Base-by-base conservation (phyloP, 2,888 invertebrate species). In the Falcaria lacertinaria region DNA sequence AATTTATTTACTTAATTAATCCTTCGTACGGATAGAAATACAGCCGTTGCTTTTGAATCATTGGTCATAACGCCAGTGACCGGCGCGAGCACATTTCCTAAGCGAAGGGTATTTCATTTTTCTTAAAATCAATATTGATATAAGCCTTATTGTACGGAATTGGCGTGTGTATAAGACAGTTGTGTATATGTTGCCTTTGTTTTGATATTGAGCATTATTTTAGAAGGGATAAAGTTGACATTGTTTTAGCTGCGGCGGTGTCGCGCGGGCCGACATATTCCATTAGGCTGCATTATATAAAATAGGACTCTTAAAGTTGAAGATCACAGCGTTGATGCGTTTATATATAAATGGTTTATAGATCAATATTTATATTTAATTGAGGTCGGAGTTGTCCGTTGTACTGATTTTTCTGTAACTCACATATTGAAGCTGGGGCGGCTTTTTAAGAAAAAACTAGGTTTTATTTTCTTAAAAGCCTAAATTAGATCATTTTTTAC, bases 331-430 rank as follows among this genome's bases (percentile, higher is more conserved):
- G 40, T 48, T 47, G 41, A 46, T 28, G 42, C 38, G 44, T 44
- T 57, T 60, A 52, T 60, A 48, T 50, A 55, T 54, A 56, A 58
- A 60, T 56, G 54, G 39, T 44, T 37, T 36, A 52, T 60, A 58
- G 56, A 48, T 54, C 57, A 56, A 57, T 60, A 60, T 56, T n/a
- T 39, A 28, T 16, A 39, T 32, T 60, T 51, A 22, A 45, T 54
- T 55, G 44, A 34, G 34, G 34, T 50, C 48, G 22, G 45, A 49
- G 37, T 48, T 48, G 44, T 28, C 38, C 56, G 41, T 40, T 38
- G 45, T 43, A 52, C 34, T 53, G 44, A 37, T 37, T 37, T 19
- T 15, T 37, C 8, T 37, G 15, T 37, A 22, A 11, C 19, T 22
- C 22, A 37, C 14, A 17, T 13, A 7, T 36, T 19, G 15, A 17